Conservation (phyloP, 2,888 invertebrate species). For the Stenolophus ochropezus region DNA sequence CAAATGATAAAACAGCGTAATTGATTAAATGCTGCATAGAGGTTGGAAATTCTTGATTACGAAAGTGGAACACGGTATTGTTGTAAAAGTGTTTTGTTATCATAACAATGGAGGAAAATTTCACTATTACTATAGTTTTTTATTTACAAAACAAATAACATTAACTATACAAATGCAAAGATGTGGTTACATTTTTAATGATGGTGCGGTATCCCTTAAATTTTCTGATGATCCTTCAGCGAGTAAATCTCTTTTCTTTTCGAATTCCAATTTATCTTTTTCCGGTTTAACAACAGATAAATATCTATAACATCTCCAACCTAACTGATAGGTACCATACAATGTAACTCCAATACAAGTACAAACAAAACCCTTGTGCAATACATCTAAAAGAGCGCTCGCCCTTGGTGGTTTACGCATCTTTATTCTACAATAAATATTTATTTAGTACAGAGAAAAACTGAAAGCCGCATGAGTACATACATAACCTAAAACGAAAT, state of each 20-base stretch:
- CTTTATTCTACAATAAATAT: no score
- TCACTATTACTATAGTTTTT: neutral
- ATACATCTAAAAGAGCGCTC: slow-evolving; percentile 72
- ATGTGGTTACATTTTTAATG: slow-evolving; percentile 63
- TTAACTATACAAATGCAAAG: slow-evolving; percentile 7
- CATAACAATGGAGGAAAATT: slow-evolving; percentile 12
- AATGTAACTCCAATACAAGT: slow-evolving; percentile 76
- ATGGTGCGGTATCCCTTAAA: slow-evolving; percentile 71
- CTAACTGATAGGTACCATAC: slow-evolving; percentile 73
- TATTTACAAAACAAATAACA: slow-evolving; percentile 15
- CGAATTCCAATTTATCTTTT: slow-evolving; percentile 69
- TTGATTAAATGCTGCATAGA: neutral
- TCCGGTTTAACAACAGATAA: slow-evolving; percentile 74
- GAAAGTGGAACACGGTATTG: slow-evolving; percentile 44
- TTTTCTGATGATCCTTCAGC: slow-evolving; percentile 72
- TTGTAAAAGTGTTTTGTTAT: slow-evolving; percentile 15
- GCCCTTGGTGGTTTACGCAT: slow-evolving; percentile 71
- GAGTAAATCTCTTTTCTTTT: slow-evolving; percentile 72
- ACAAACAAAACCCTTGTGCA: slow-evolving; percentile 76
- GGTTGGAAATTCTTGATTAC: slow-evolving; percentile 19
- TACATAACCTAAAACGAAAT: slow-evolving; percentile 49
- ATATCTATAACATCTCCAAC: slow-evolving; percentile 73
- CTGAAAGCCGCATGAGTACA: neutral
- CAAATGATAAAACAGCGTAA: neutral
- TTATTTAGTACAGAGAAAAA: neutral